Percentiles rank a stretch among this genome's conserved stretches.
Evolutionary conservation across 2,888 invertebrate species (phyloP).

Genomic region (Lasioglossum zephyrum): DNA sequence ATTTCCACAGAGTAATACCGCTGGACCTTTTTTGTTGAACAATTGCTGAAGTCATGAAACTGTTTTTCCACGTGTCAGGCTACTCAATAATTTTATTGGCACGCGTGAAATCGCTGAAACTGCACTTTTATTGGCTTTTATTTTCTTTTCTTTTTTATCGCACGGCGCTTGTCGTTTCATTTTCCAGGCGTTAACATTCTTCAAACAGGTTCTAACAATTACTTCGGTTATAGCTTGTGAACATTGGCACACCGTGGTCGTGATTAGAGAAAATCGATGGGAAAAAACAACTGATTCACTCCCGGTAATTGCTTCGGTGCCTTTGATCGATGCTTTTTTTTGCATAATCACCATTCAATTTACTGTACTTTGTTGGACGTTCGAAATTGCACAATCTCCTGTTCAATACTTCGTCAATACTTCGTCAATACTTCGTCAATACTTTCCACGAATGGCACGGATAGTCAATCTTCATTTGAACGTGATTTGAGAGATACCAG

Average conservation of each 20-base stretch:
- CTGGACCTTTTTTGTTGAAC: neutral
- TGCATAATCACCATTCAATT: neutral
- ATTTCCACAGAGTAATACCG: neutral
- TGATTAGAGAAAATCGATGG: conserved; percentile 2
- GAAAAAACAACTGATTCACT: conserved; percentile 3
- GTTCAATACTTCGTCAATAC: neutral
- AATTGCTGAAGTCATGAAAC: neutral
- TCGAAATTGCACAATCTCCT: neutral
- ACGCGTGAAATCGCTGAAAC: neutral
- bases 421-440: neutral
- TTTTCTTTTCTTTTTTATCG: neutral
- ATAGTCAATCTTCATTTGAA: neutral
- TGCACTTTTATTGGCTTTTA: neutral
- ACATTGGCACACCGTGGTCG: neutral
- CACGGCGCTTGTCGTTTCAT: neutral
- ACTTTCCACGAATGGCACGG: neutral
- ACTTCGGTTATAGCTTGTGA: neutral
- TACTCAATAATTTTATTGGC: neutral
- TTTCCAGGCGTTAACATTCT: neutral
- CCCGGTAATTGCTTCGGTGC: neutral
- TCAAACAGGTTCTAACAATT: neutral
- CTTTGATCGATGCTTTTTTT: neutral
- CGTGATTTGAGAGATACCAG: neutral
- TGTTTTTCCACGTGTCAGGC: neutral
- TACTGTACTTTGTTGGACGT: neutral